Conservation (phyloP, 2,888 invertebrate genomes). For the Plagiodera versicolora region DNA sequence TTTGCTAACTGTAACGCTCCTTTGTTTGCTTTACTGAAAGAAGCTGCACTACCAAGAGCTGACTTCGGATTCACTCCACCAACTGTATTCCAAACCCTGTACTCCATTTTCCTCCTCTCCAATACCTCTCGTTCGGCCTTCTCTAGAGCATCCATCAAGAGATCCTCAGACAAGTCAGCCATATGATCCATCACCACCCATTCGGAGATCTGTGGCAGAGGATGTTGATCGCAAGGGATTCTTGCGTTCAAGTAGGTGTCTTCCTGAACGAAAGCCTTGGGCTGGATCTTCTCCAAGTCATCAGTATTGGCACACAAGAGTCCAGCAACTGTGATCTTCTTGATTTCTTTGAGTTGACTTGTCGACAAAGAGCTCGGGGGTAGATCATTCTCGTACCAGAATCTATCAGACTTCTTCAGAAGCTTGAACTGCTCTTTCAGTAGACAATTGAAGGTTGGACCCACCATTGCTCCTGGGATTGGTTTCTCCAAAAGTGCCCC, state of each 20-base stretch:
- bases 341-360: constrained; percentile 78
- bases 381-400: constrained; percentile 94
- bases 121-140: constrained; percentile 78
- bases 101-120: constrained; percentile 76
- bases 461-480: constrained; percentile 74
- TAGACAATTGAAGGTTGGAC: constrained; percentile 87
- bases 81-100: constrained; percentile 77
- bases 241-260: constrained; percentile 82
- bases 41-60: constrained; percentile 83
- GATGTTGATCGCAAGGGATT: constrained; percentile 74
- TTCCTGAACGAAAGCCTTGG: constrained; percentile 81
- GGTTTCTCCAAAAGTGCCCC: constrained; percentile 83
- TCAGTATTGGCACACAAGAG: constrained; percentile 77
- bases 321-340: constrained; percentile 77
- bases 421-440: constrained; percentile 80
- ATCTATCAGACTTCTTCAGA: constrained; percentile 83
- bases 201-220: constrained; percentile 66
- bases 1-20: constrained; percentile 83
- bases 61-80: constrained; percentile 85
- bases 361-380: constrained; percentile 81
- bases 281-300: constrained; percentile 72
- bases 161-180: constrained; percentile 69
- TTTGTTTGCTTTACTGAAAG: constrained; percentile 86
- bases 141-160: constrained; percentile 73
- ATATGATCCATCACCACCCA: constrained; percentile 72